Evolutionary conservation across 2,113 vertebrate species (phyloP), one percentile per base, ranked within the genome.

Genomic region (Strix uralensis): DNA sequence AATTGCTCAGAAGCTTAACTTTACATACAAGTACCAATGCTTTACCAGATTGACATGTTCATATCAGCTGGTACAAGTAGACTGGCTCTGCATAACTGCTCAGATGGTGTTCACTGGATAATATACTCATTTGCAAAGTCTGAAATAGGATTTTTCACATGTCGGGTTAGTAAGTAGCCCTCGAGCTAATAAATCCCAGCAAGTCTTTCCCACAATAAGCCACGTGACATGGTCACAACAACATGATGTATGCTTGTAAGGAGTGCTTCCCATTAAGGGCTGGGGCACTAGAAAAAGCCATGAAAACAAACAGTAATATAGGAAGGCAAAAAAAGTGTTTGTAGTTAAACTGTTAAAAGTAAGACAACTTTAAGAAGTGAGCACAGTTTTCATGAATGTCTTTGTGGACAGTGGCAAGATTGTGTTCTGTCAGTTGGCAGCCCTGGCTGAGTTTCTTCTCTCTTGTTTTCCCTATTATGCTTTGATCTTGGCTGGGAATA

Each of bases 1-100:
- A 95, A 81, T 69, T 90, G 57, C 83, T 92, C 66, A 62, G 70
- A 70, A 94, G 86, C 75, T 95, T 95, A 91, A 94, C 72, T 92
- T 86, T 49, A 65, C 47, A 34, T 75, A 7, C 21, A 58, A 87
- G 61, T 42, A 74, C 47, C 87, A 91, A n/a, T 73, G 51, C 49
- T 85, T 61, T 81, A 87, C 54, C 59, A 77, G 84, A 69, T 6
- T 66, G 87, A 81, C 94, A 79, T 2, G 1, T 84, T 84, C 72
- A 20, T 81, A 87, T 93, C 88, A 94, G 80, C 70, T 81, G 29
- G 81, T 73, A 85, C 19, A 42, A 80, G 66, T 10, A 75, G n/a
- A 57, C 38, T 49, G n/a, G 34, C 17, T 89, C 70, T 91, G 49
- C 27, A 25, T n/a, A 89, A 57, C 49, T 49, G n/a, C 46, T 89